Conservation (phyloP, 1,140 invertebrate genomes). For the Apis cerana region DNA sequence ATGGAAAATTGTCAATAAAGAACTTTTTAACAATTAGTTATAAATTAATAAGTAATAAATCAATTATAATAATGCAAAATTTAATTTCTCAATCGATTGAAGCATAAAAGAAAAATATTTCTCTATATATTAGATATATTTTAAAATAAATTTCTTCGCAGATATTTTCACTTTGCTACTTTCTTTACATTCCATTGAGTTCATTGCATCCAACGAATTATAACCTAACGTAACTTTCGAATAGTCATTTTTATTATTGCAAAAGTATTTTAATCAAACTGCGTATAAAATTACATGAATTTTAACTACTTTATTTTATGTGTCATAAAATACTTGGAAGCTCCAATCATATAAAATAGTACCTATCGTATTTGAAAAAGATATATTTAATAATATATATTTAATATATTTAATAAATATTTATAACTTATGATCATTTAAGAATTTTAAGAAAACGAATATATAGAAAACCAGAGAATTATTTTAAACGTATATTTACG, state of each 20-base stretch:
- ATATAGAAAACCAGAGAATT: not conserved
- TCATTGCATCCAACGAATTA: not conserved
- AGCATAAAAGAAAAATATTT: not conserved
- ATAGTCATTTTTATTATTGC: constrained; percentile 2
- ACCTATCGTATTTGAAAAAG: not conserved
- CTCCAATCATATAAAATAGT: constrained; percentile 12
- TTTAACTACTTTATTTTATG: constrained; percentile 20
- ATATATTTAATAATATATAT: not conserved
- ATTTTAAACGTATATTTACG: not conserved
- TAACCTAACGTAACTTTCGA: not conserved
- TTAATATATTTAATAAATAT: not conserved
- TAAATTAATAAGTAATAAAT: too few relatives aligned
- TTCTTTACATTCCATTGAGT: not conserved
- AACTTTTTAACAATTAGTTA: too few relatives aligned
- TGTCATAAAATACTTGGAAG: not conserved
- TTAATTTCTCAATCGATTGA: not conserved
- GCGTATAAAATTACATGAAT: not conserved
- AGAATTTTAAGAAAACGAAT: not conserved
- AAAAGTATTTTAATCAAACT: constrained; percentile 9
- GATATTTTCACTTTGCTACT: not conserved
- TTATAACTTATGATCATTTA: not conserved
- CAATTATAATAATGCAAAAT: not conserved
- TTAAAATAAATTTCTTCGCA: not conserved
- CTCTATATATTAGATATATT: too few relatives aligned
- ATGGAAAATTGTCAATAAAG: too few relatives aligned